Evolutionary conservation across 2,797 vertebrate genomes (phyloP).

Genomic region (Xenentodon cancila): DNA sequence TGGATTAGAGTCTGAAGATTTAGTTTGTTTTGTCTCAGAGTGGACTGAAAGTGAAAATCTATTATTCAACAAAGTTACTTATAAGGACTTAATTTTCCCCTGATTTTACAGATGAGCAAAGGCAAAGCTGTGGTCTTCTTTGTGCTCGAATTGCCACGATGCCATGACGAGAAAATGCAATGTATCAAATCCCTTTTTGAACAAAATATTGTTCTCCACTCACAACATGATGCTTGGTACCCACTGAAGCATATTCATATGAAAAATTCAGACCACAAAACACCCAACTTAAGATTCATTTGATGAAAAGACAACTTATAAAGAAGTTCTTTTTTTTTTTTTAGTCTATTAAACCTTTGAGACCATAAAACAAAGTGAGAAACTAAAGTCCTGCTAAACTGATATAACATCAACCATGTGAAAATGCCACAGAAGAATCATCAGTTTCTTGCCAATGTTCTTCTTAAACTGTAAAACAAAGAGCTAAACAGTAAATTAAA

Average conservation of each 20-base stretch:
- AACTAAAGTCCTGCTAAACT: neutral
- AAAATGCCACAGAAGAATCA: neutral
- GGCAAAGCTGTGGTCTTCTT: neutral
- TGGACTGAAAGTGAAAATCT: constrained; percentile 19
- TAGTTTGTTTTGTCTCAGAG: constrained; percentile 39
- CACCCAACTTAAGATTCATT: no score
- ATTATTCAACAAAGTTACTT: constrained; percentile 39
- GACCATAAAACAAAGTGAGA: neutral
- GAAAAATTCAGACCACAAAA: neutral
- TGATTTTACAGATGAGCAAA: constrained; percentile 28
- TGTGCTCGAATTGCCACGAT: constrained; percentile 9
- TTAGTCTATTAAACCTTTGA: neutral
- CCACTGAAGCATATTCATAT: neutral
- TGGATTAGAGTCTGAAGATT: constrained; percentile 62
- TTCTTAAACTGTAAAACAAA: neutral
- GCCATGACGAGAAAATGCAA: constrained; percentile 6
- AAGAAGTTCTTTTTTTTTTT: neutral
- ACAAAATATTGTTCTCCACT: neutral
- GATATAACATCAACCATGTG: neutral
- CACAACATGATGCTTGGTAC: neutral
- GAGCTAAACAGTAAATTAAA: neutral
- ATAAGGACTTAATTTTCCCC: constrained; percentile 19
- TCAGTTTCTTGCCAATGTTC: neutral
- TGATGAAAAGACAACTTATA: no score
- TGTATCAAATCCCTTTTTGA: constrained; percentile 5